Percentiles rank a stretch among this genome's conserved stretches.
Conservation (phyloP, 2,888 invertebrate species). For the Heliothis peltigera region DNA sequence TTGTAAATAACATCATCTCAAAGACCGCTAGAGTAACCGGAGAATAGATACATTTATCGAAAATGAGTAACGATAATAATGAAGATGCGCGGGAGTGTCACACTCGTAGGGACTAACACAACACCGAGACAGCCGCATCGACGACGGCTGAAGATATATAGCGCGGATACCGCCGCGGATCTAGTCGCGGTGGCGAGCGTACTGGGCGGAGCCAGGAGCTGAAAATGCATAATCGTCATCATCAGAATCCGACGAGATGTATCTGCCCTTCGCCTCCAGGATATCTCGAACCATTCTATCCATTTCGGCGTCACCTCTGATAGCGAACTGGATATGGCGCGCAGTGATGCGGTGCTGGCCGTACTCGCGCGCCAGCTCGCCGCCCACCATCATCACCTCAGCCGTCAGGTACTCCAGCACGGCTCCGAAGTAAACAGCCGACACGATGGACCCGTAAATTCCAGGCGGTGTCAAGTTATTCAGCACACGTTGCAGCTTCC, state of each 20-base stretch:
- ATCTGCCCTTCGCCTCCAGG: background rate
- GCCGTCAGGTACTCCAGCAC: conserved; percentile 22
- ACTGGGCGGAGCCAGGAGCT: background rate
- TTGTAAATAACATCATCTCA: conserved; percentile 1
- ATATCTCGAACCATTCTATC: background rate
- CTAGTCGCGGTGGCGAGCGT: no score
- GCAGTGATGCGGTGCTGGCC: background rate
- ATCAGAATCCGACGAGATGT: background rate
- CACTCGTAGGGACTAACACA: background rate
- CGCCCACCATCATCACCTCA: background rate
- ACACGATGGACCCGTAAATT: accelerated
- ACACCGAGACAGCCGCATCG: background rate
- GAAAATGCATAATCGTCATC: background rate
- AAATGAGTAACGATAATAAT: background rate
- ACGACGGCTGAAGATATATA: background rate
- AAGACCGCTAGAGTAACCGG: background rate
- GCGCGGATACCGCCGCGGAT: background rate
- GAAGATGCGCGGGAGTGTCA: background rate
- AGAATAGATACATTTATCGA: background rate
- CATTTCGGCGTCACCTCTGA: conserved; percentile 3
- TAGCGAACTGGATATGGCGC: background rate
- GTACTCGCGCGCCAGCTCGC: accelerated
- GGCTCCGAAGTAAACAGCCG: conserved; percentile 13
- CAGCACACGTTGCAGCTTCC: background rate
- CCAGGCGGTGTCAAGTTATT: accelerated